phyloP scores from a whole-genome alignment of 2,888 invertebrate genomes.

The Minunthozetes semirufus region DNA sequence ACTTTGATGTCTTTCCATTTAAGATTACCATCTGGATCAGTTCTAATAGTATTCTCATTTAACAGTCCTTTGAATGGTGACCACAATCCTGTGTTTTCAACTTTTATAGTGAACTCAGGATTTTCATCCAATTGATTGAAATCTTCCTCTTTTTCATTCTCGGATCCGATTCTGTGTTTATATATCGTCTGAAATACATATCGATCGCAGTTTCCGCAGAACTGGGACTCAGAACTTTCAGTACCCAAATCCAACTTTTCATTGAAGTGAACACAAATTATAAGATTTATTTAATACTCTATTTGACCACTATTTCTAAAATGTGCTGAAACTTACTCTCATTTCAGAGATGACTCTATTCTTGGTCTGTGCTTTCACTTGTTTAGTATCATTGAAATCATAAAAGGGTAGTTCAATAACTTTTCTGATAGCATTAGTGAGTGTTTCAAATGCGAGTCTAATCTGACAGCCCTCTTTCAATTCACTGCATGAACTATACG shows the following conservation, averaged over 20 bases:
- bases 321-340: not conserved
- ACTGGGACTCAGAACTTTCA: not conserved
- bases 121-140: not conserved
- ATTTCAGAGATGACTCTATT: constrained; percentile 37
- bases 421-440: constrained; percentile 25
- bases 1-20: constrained; percentile 36
- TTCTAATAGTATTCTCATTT: not conserved
- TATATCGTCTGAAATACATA: constrained; percentile 32
- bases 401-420: constrained; percentile 19
- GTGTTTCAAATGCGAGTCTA: constrained; percentile 26
- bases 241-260: not conserved
- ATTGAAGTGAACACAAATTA: not conserved
- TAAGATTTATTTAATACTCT: too few relatives aligned
- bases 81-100: constrained; percentile 40
- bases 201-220: constrained; percentile 37
- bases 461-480: constrained; percentile 36
- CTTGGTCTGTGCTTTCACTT: constrained; percentile 29
- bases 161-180: constrained; percentile 1
- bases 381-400: constrained; percentile 23
- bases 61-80: constrained; percentile 39
- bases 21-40: not conserved
- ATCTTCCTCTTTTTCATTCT: constrained; percentile 33
- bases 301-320: too few relatives aligned
- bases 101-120: constrained; percentile 34
- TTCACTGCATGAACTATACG: constrained; percentile 29